Conservation (phyloP, 2,113 vertebrate species). For the Gavia stellata region DNA sequence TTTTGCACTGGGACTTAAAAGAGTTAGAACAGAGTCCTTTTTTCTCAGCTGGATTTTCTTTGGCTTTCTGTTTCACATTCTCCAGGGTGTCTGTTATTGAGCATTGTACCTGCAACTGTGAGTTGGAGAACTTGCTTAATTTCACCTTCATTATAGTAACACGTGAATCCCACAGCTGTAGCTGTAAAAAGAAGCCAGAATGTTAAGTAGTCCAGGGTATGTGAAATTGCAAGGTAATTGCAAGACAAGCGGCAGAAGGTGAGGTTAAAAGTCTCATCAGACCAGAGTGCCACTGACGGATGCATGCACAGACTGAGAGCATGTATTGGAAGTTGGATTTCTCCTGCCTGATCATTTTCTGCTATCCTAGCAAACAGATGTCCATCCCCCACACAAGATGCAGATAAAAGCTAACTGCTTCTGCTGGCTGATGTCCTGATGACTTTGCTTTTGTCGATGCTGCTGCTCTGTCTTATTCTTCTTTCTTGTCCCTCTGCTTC, state of each 20-base stretch:
- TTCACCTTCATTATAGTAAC: not conserved
- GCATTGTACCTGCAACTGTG: not conserved
- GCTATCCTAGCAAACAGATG: not conserved
- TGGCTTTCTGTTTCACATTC: not conserved
- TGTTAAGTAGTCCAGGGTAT: not conserved
- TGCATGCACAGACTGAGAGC: not conserved
- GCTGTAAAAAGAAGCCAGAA: not conserved
- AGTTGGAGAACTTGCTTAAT: not conserved
- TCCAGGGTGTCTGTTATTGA: not conserved
- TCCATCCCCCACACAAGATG: not conserved
- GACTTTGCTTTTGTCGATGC: not conserved
- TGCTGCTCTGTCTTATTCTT: not conserved
- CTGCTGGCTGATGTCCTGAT: not conserved
- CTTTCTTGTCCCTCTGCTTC: not conserved
- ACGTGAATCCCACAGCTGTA: not conserved
- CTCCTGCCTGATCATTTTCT: not conserved
- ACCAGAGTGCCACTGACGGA: not conserved
- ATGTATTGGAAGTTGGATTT: not conserved
- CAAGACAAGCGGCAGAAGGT: not conserved
- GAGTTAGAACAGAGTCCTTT: not conserved
- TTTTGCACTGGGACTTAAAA: not conserved
- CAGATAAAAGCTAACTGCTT: not conserved
- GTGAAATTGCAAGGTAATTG: not conserved
- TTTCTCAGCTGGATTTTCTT: not conserved
- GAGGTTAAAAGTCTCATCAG: not conserved